These are phyloP conservation scores for Pristiophorus japonicus DNA, from an alignment of 2,113 vertebrate genomes.

Conservation along the genomic window DNA sequence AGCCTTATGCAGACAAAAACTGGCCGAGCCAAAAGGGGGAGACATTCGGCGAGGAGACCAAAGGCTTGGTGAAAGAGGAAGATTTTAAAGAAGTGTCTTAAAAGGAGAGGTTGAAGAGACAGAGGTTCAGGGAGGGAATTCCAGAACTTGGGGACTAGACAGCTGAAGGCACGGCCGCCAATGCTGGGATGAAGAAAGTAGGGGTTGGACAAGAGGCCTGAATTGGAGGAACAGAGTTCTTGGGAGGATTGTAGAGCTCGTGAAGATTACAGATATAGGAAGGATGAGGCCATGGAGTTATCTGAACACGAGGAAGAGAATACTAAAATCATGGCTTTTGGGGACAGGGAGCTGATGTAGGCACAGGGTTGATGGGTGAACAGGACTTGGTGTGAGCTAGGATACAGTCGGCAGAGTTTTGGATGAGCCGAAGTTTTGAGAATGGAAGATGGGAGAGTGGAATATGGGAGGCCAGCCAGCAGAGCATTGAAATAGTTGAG, in stretches of 20 bases:
- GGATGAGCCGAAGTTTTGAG: neutral
- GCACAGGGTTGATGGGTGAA: neutral
- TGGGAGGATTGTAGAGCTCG: neutral
- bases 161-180: neutral
- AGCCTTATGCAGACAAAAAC: neutral
- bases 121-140: neutral
- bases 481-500: neutral
- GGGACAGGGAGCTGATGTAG: neutral
- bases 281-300: neutral
- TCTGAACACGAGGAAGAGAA: neutral
- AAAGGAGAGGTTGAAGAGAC: neutral
- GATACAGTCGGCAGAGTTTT: neutral
- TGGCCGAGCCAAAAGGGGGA: neutral
- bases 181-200: neutral
- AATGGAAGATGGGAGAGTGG: neutral
- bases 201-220: neutral
- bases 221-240: neutral
- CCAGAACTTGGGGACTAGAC: neutral
- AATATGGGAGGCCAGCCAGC: neutral
- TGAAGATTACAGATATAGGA: neutral
- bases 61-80: too few species aligned
- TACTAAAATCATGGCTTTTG: neutral
- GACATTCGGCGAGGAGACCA: neutral
- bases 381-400: neutral
- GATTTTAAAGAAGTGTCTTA: neutral